Evolutionary conservation across 2,797 vertebrate genomes (phyloP), one percentile per base, ranked within the genome.

Genomic region (Characodon lateralis): DNA sequence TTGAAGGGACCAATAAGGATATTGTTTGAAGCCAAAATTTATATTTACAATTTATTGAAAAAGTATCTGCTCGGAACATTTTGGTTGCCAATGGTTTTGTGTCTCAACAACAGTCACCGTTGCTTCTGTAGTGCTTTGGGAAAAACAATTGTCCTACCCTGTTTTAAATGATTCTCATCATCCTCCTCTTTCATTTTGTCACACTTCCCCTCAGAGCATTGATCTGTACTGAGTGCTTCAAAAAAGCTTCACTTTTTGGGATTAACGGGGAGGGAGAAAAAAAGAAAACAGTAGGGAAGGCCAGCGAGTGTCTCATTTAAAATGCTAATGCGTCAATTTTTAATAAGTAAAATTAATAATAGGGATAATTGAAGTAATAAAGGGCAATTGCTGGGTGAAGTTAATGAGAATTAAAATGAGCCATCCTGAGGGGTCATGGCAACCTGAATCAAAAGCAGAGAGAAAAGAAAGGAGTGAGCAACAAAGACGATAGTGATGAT

Each of bases 281-380:
- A 13, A 14, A 74, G 79, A 39, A 75, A 68, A 24, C 3, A 50
- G 48, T 4, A 7, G 55, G 39, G 43, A 69, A 80, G 79, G 70
- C 73, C 78, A 80, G 68, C 76, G 76, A 79, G 61, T 14, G 14
- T n/a, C 87, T 89, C 72, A 88, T 93, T 92, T 88, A 82, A 93
- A 92, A 93, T 93, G 90, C 88, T 85, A 94, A 94, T 93, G 87
- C 82, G 72, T 76, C 81, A 76, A 88, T 87, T 94, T 93, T 90
- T 90, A 91, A 94, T 91, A 92, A 93, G 92, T 76, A 81, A 93
- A 91, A 95, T 91, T 93, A 92, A 89, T 92, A 92, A 92, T 91
- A 86, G 90, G 87, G 78, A 86, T 93, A 91, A 94, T 93, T 91
- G 87, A 89, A 87, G 90, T 91, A 93, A 93, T 93, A 92, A 92